Evolutionary conservation across 37 sponge, comb jelly and placozoan species (phyloP).

Genomic region (Ephydatia muelleri): DNA sequence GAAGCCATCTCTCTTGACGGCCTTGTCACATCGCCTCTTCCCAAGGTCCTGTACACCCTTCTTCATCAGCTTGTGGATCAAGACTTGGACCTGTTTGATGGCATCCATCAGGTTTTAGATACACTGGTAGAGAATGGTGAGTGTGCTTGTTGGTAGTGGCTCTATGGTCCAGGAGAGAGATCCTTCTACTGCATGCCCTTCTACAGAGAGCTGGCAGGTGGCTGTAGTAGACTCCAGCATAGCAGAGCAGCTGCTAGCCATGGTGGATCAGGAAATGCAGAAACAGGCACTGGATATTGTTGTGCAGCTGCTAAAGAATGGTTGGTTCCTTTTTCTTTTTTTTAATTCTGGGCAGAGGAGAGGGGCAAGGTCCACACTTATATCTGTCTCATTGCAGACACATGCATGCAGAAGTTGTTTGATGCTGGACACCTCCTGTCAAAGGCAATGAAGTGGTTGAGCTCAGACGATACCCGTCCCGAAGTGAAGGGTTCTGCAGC

Average conservation of each 20-base stretch:
- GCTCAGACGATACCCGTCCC: neutral
- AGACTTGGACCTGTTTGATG: neutral
- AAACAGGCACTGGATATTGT: conserved; percentile 30
- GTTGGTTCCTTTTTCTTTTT: neutral
- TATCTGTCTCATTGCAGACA: conserved; percentile 27
- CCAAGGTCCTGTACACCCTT: conserved; percentile 6
- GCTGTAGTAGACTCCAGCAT: conserved; percentile 10
- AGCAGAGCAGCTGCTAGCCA: conserved; percentile 8
- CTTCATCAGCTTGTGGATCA: neutral
- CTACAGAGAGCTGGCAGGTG: conserved; percentile 46
- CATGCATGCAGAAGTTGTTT: conserved; percentile 40
- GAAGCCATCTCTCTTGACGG: neutral
- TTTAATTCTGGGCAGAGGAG: no score
- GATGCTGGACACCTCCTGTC: conserved; percentile 18
- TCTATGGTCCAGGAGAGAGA: neutral
- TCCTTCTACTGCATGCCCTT: neutral
- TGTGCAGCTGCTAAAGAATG: conserved; percentile 29
- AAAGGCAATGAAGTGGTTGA: conserved; percentile 42
- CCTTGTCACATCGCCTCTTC: neutral
- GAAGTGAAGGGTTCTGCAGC: conserved; percentile 45
- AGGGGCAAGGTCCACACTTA: neutral
- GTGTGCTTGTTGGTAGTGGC: neutral
- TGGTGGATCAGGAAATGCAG: conserved; percentile 8
- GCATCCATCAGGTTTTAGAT: conserved; percentile 17
- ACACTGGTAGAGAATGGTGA: conserved; percentile 26